A percentile compares a stretch with the other conserved stretches of the same genome.
phyloP scores from a whole-genome alignment of 2,888 invertebrate genomes.

The Camponotus fellah region DNA sequence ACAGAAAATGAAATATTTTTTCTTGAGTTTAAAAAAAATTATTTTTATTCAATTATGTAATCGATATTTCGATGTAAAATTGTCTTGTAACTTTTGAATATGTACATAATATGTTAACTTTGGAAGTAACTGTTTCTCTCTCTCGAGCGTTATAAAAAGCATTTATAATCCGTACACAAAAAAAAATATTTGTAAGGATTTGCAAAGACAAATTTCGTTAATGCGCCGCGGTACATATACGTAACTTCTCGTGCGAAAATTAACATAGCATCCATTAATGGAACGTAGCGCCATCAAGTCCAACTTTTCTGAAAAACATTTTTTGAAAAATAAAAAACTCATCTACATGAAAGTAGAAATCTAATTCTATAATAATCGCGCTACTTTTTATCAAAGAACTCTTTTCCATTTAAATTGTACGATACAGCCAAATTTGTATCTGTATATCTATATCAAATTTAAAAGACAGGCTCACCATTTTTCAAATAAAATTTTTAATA shows the following conservation, averaged over 20 bases:
- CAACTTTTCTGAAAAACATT: conserved; percentile 9
- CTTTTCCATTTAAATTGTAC: conserved; percentile 7
- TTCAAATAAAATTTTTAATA: conserved; percentile 15
- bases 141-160: conserved; percentile 20
- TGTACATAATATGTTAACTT: neutral
- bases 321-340: neutral
- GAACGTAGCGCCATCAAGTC: neutral
- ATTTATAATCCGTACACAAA: neutral
- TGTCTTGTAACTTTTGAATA: too few relatives aligned
- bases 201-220: conserved; percentile 31
- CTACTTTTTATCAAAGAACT: conserved; percentile 21
- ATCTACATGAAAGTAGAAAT: neutral
- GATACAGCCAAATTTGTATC: neutral
- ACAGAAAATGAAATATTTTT: neutral
- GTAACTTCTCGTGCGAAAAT: conserved; percentile 23
- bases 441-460: neutral
- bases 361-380: neutral
- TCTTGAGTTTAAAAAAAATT: neutral
- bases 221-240: neutral
- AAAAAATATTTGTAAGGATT: neutral
- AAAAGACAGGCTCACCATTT: neutral
- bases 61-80: conserved; percentile 8
- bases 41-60: neutral
- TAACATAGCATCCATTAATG: conserved; percentile 20
- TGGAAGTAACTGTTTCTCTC: neutral